Evolutionary conservation across 2,113 vertebrate species (phyloP).

Genomic region (Poeciliopsis turrubarensis): DNA sequence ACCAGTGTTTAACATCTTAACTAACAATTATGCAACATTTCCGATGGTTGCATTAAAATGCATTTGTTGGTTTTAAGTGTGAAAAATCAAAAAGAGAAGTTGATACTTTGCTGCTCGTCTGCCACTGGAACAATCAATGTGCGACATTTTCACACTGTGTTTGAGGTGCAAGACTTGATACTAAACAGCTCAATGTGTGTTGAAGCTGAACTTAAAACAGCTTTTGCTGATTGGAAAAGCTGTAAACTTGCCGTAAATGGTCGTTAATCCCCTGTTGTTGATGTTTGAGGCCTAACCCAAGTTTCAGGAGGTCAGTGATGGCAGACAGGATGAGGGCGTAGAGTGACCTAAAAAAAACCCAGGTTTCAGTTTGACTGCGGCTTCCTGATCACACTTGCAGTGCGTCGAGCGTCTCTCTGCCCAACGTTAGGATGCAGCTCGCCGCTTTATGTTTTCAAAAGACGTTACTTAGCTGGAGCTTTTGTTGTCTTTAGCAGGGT

Average conservation of each 20-base stretch:
- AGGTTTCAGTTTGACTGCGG: slow-evolving; percentile 1
- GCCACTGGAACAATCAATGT: neutral
- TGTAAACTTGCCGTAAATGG: neutral
- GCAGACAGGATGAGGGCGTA: neutral
- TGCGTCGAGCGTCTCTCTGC: neutral
- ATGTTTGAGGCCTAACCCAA: neutral
- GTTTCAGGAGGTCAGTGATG: slow-evolving; percentile 2
- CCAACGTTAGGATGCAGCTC: neutral
- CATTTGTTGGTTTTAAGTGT: neutral
- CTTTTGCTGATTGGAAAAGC: neutral
- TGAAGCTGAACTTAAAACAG: neutral
- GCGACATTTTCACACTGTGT: neutral
- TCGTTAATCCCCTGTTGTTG: neutral
- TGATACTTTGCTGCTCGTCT: neutral
- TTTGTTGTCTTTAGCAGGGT: neutral
- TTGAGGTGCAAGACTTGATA: neutral
- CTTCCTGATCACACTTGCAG: slow-evolving; percentile 1
- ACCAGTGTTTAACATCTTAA: too few relatives aligned
- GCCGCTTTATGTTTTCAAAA: neutral
- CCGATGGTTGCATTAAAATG: neutral
- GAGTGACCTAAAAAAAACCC: neutral
- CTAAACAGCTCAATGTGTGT: neutral
- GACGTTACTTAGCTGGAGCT: neutral
- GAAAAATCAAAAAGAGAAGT: neutral
- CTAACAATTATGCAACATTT: neutral